Percentiles rank a stretch among this genome's conserved stretches.
Evolutionary conservation across 1,140 invertebrate genomes (phyloP).

Genomic region (Drosophila varians): DNA sequence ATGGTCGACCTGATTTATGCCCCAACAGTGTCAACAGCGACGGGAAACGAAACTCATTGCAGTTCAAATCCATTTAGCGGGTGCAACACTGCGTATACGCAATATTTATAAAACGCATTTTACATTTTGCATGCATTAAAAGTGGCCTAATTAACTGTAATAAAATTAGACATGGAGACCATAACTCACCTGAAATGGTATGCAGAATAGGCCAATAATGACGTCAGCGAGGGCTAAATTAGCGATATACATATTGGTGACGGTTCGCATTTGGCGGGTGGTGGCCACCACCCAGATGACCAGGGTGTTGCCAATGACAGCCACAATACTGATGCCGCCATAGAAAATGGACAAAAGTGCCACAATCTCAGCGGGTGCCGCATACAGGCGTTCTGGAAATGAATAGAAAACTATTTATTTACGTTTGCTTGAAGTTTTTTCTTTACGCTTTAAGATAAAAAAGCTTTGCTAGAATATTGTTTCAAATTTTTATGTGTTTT

Average conservation of each 20-base stretch:
- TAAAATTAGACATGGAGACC: neutral
- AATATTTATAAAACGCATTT: constrained; percentile 46
- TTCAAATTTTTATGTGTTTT: neutral
- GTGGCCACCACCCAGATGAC: constrained; percentile 92
- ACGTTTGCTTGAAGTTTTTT: neutral
- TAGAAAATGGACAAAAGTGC: constrained; percentile 91
- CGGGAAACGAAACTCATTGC: constrained; percentile 8
- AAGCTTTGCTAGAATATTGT: neutral
- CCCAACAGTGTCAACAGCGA: neutral
- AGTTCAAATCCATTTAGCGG: constrained; percentile 12
- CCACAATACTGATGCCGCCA: constrained; percentile 91
- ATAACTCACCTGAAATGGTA: constrained; percentile 90
- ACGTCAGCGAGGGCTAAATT: constrained; percentile 91
- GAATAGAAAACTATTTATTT: neutral
- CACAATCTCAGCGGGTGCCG: constrained; percentile 89
- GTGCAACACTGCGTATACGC: constrained; percentile 44
- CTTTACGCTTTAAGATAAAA: neutral
- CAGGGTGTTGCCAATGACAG: constrained; percentile 91
- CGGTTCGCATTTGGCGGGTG: constrained; percentile 90
- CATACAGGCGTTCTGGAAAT: constrained; percentile 85
- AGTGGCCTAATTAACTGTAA: constrained; percentile 3
- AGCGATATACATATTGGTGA: constrained; percentile 92
- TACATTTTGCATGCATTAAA: neutral
- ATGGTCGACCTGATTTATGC: constrained; percentile 35
- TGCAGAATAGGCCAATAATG: constrained; percentile 90